Conservation (phyloP, 2,888 invertebrate genomes). For the Phengaris alcon region DNA sequence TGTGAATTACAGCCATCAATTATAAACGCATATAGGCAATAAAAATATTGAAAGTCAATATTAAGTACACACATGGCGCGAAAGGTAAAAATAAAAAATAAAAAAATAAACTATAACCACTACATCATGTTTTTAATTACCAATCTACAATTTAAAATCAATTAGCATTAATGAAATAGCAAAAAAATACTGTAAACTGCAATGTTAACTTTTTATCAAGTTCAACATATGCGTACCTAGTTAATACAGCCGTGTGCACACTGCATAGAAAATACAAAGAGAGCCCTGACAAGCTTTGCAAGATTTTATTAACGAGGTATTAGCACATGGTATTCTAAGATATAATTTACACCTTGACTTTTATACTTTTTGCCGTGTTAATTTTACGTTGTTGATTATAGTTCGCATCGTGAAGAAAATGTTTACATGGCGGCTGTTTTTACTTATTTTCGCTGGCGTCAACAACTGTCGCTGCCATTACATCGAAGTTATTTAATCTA, state of each 20-base stretch:
- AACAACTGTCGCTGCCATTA: not conserved
- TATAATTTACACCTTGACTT: conserved; percentile 15
- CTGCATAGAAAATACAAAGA: not conserved
- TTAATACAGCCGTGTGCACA: not conserved
- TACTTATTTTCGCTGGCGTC: not conserved
- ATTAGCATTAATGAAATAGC: not conserved
- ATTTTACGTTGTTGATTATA: not conserved
- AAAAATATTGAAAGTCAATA: not conserved
- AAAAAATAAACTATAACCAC: not conserved
- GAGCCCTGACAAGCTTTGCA: not conserved
- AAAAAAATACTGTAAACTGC: not conserved
- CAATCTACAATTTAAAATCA: conserved; percentile 4
- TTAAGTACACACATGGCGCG: not conserved
- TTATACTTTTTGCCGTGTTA: conserved; percentile 7
- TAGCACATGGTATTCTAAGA: not conserved
- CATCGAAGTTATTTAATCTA: not conserved
- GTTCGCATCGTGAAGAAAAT: not conserved
- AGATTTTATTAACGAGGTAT: conserved; percentile 15
- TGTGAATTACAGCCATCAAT: not conserved
- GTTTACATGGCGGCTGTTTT: not conserved
- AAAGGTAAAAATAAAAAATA: no score
- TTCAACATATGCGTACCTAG: not conserved
- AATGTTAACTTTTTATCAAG: not conserved
- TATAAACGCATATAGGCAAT: not conserved
- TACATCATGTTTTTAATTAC: not conserved